These are phyloP conservation scores for Labia minor DNA, from an alignment of 2,888 invertebrate genomes.

Conservation along the genomic window DNA sequence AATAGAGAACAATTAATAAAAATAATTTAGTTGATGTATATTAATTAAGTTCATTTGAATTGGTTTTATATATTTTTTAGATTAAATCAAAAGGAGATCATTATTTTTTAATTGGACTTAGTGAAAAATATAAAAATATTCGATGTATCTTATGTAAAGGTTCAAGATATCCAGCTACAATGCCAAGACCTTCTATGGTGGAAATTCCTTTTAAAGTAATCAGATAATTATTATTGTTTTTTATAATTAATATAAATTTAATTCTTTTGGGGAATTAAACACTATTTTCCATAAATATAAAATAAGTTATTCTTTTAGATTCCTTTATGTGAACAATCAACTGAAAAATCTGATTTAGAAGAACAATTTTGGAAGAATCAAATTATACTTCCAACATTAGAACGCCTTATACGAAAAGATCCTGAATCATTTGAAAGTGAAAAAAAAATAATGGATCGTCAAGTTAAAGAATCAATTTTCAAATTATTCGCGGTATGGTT, in stretches of 20 bases:
- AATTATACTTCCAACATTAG: slow-evolving; percentile 18
- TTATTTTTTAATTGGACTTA: slow-evolving; percentile 65
- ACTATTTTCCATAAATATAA: not conserved
- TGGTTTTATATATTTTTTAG: slow-evolving; percentile 20
- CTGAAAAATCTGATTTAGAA: slow-evolving; percentile 74
- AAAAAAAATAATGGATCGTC: slow-evolving; percentile 48
- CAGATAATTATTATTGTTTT: slow-evolving; percentile 15
- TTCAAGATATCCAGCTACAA: slow-evolving; percentile 73
- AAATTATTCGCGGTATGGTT: slow-evolving; percentile 75
- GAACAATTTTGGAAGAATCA: slow-evolving; percentile 36
- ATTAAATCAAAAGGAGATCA: slow-evolving; percentile 57
- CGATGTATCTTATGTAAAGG: slow-evolving; percentile 81
- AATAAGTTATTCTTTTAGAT: slow-evolving; percentile 43
- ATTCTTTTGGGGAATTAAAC: not conserved
- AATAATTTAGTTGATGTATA: not conserved
- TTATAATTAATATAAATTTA: not conserved
- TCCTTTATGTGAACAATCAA: slow-evolving; percentile 63
- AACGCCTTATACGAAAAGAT: slow-evolving; percentile 19
- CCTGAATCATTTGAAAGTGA: slow-evolving; percentile 25
- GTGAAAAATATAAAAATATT: slow-evolving; percentile 64
- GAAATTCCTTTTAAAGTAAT: slow-evolving; percentile 58
- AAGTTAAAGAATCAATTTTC: slow-evolving; percentile 66
- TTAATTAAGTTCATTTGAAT: not conserved
- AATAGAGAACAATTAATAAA: not conserved
- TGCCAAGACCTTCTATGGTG: slow-evolving; percentile 71